Base-by-base conservation (phyloP, 2,888 invertebrate species). In the Pecten maximus region DNA sequence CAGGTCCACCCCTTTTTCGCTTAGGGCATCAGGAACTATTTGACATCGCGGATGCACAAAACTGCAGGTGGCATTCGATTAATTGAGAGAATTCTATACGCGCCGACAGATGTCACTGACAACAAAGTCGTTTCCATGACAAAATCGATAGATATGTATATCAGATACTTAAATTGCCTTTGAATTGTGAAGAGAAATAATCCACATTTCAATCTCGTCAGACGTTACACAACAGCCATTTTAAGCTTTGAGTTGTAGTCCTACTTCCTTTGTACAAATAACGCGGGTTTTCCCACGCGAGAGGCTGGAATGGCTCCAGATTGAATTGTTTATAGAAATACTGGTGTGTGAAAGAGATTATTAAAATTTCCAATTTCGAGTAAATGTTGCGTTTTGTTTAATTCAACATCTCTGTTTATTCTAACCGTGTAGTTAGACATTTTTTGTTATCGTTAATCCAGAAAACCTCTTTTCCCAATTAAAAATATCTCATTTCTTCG, bases 11-110 rank as follows among this genome's bases (percentile, higher is more conserved):
- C 74, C 74, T 74, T 74, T 74, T 35, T 35, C 74, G 74, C 74
- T 74, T 10, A 74, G 74, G 28, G 74, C 74, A 74, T 74, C 35
- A 74, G 74, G 74, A 35, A 74, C 74, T 74, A 35, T 74, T 74
- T 74, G 74, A 74, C 74, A 74, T 74, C 10, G 74, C 74, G 74
- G 74, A 74, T 74, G 28, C 74, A 74, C 28, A 74, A 74, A 74
- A 74, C 74, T 28, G 28, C 74, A 74, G 74, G 74, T 28, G 60
- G 28, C 28, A 74, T 74, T 74, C 16, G 60, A 74, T 74, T 74
- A 74, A n/a, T 74, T 3, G 28, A 74, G 74, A 74, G 28, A 74
- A 74, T 74, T 6, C 35, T 74, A 23, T 74, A 35, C 44, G 44
- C 44, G 44, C 16, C 28, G 28, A 60, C 60, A 60, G n/a, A n/a